These are phyloP conservation scores for Aspidapion aeneum DNA, from an alignment of 2,888 invertebrate species.

Conservation along the genomic window DNA sequence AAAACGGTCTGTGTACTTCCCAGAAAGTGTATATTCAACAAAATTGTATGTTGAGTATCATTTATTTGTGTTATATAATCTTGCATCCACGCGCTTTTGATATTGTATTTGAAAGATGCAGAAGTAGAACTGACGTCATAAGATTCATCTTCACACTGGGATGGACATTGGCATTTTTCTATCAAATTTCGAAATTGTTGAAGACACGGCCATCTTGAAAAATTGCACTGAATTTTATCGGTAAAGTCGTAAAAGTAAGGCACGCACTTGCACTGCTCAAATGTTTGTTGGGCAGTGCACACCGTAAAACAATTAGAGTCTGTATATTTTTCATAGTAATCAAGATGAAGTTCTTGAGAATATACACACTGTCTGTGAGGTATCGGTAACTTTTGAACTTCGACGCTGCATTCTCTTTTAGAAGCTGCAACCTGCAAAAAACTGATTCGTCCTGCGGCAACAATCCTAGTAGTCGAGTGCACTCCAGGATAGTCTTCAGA, in stretches of 20 bases:
- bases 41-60: conserved; percentile 27
- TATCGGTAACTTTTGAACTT: conserved; percentile 24
- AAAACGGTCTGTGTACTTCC: conserved; percentile 36
- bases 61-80: conserved; percentile 5
- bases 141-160: conserved; percentile 40
- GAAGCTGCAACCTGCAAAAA: conserved; percentile 33
- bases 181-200: conserved; percentile 21
- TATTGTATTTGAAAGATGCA: conserved; percentile 18
- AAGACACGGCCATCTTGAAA: conserved; percentile 40
- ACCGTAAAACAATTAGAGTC: conserved; percentile 40
- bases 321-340: conserved; percentile 36
- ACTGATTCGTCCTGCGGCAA: conserved; percentile 26
- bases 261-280: conserved; percentile 38
- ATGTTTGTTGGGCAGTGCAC: conserved; percentile 31
- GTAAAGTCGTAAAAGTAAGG: conserved; percentile 37
- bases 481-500: conserved; percentile 36
- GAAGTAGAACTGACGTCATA: conserved; percentile 32
- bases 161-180: conserved; percentile 33
- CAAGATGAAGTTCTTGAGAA: conserved; percentile 28
- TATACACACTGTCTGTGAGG: conserved; percentile 38
- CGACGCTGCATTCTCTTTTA: conserved; percentile 31
- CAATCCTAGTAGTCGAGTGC: conserved; percentile 25
- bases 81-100: conserved; percentile 10
- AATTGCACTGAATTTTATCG: conserved; percentile 38
- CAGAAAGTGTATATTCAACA: conserved; percentile 38